Evolutionary conservation across 2,888 invertebrate species (phyloP).

Genomic region (Lymantria monacha): DNA sequence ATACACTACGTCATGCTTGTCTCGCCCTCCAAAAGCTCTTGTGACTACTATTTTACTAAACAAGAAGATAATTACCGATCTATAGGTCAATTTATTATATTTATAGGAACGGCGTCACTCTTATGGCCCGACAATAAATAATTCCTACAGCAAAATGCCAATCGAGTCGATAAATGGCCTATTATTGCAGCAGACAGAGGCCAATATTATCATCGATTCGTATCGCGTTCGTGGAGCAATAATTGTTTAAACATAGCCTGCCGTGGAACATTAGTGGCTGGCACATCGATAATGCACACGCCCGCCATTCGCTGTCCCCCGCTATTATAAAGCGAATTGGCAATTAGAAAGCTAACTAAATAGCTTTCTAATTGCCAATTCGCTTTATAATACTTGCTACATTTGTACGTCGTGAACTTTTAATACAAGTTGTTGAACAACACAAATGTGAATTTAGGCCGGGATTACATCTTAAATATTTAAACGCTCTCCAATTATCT

Average conservation of each 20-base stretch:
- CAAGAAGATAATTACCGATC: slow-evolving; percentile 56
- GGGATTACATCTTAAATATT: slow-evolving; percentile 44
- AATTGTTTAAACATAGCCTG: slow-evolving; percentile 77
- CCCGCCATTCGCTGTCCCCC: slow-evolving; percentile 39
- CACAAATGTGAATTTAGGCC: slow-evolving; percentile 37
- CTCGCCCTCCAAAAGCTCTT: slow-evolving; percentile 43
- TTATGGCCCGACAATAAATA: slow-evolving; percentile 73
- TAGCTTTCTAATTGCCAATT: slow-evolving; percentile 59
- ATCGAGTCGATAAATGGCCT: slow-evolving; percentile 74
- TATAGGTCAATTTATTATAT: slow-evolving; percentile 66
- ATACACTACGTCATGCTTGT: slow-evolving; percentile 58
- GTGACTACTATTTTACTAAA: slow-evolving; percentile 71
- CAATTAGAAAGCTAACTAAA: no score
- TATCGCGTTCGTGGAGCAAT: slow-evolving; percentile 72
- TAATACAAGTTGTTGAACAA: slow-evolving; percentile 36
- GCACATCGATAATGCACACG: slow-evolving; percentile 66
- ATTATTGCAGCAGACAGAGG: slow-evolving; percentile 75
- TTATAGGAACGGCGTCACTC: slow-evolving; percentile 59
- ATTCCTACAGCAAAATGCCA: slow-evolving; percentile 71
- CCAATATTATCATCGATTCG: slow-evolving; percentile 77
- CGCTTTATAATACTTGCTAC: slow-evolving; percentile 15
- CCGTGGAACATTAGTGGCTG: slow-evolving; percentile 64
- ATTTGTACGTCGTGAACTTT: slow-evolving; percentile 22
- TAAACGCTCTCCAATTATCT: slow-evolving; percentile 46
- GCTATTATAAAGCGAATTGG: no score